Conservation (phyloP, 1,140 invertebrate species). For the Ips nitidus region DNA sequence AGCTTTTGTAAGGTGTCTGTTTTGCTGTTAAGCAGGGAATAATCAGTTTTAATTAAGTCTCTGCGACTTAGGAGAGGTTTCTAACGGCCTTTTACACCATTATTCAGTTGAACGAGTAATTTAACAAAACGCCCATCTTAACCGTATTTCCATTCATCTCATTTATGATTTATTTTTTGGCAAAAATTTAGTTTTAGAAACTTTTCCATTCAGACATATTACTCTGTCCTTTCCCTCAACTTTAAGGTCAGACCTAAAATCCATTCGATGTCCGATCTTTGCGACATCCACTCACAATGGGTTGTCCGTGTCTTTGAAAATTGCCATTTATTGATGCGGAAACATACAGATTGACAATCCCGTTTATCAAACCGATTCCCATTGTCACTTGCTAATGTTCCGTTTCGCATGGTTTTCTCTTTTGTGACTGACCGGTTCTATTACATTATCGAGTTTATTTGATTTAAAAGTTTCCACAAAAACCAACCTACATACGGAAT, state of each 20-base stretch:
- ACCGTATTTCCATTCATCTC: too few relatives aligned
- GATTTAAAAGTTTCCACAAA: too few relatives aligned
- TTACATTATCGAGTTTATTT: too few relatives aligned
- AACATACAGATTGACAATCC: conserved; percentile 47
- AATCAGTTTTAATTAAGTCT: conserved; percentile 32
- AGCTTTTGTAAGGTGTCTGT: conserved; percentile 35
- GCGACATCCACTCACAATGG: conserved; percentile 29
- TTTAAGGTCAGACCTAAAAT: conserved; percentile 24
- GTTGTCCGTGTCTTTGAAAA: conserved; percentile 40
- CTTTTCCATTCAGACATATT: not conserved
- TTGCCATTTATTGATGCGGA: conserved; percentile 47
- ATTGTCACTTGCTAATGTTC: conserved; percentile 41
- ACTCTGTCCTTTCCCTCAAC: not conserved
- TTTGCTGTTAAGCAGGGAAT: conserved; percentile 22
- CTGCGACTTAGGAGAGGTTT: conserved; percentile 12
- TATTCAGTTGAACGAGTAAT: too few relatives aligned
- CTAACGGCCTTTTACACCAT: not conserved
- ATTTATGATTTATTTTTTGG: not conserved
- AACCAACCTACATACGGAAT: too few relatives aligned
- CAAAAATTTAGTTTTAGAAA: not conserved
- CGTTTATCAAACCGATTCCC: conserved; percentile 44
- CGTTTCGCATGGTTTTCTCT: conserved; percentile 21
- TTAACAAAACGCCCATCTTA: not conserved
- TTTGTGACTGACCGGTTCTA: not conserved
- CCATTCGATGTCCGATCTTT: conserved; percentile 21